Evolutionary conservation across 2,888 invertebrate genomes (phyloP), one percentile per base, ranked within the genome.

Genomic region (Pterostichus niger): DNA sequence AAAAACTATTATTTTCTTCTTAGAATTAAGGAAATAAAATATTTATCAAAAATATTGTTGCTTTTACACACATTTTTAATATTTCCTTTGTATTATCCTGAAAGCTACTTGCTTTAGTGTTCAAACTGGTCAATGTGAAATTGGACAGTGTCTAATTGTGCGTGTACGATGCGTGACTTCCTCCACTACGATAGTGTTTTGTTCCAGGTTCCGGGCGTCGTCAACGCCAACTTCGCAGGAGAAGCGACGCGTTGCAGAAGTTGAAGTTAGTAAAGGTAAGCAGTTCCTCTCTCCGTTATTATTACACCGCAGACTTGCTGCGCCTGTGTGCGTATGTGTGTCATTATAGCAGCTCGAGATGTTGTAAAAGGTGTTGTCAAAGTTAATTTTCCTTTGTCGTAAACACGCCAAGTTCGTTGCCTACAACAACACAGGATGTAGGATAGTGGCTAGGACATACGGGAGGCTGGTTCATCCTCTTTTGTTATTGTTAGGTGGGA

Each of bases 341-440:
- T 75, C 52, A 75, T 52, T 75, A 75, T n/a, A n/a, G 75, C 52
- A 11, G 52, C 75, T 40, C 49, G 13, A 75, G 73, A 49, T 11
- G 24, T 13, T 75, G 52, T 75, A 71, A 75, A 75, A 75, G 75
- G 75, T 52, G 75, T 75, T 75, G 52, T 31, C 75, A 75, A 75
- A 75, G 75, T 75, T 75, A 75, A 75, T 75, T 75, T 75, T 75
- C 75, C 75, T 75, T 75, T 75, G 75, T 75, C 15, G 49, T 75
- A 75, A 52, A 52, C 52, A 52, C 49, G 17, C 17, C 31, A 75
- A 75, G 73, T 75, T 49, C 35, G n/a, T 40, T 40, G 68, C 15
- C 44, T 33, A 13, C 35, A 17, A 56, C 15, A 56, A 13, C 5
- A 56, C 40, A 17, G 13, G 35, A 6, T 52, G 40, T 40, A 9